These are phyloP conservation scores for Zaprionus tsacasi DNA, from an alignment of 1,140 invertebrate species.

Conservation along the genomic window DNA sequence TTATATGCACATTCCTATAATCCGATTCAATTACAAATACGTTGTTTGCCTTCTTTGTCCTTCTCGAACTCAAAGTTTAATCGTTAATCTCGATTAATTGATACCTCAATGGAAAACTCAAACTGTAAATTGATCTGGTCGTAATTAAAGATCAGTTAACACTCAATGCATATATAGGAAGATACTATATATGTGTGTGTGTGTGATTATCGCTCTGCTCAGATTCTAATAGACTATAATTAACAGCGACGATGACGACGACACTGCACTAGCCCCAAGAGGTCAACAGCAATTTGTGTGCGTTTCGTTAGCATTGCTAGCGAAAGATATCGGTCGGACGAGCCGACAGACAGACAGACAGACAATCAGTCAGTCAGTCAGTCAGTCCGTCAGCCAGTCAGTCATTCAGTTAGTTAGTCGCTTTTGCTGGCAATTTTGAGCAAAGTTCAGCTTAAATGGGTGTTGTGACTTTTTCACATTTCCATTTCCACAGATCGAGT, in stretches of 20 bases:
- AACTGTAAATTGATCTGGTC: background rate
- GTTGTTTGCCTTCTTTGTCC: background rate
- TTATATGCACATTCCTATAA: background rate
- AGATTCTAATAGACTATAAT: conserved; percentile 48
- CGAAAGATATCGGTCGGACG: conserved; percentile 10
- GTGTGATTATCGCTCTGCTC: background rate
- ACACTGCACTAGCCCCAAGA: conserved; percentile 46
- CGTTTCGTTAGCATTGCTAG: conserved; percentile 33
- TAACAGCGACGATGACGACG: conserved; percentile 30
- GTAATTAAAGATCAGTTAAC: conserved; percentile 22
- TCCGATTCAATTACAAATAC: background rate
- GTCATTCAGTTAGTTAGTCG: conserved; percentile 20
- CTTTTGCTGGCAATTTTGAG: conserved; percentile 50
- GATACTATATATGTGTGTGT: background rate
- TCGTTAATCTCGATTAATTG: conserved; percentile 23
- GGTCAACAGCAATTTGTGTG: conserved; percentile 51
- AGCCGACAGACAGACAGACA: background rate
- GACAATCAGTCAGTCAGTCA: background rate
- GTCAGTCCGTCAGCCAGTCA: background rate
- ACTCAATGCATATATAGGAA: conserved; percentile 12
- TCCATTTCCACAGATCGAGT: conserved; percentile 44
- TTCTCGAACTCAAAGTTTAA: conserved; percentile 1
- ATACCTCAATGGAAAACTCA: background rate
- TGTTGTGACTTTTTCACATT: conserved; percentile 68
- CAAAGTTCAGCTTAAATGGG: conserved; percentile 75